Conservation (phyloP, 2,797 vertebrate species). For the Gila robusta region DNA sequence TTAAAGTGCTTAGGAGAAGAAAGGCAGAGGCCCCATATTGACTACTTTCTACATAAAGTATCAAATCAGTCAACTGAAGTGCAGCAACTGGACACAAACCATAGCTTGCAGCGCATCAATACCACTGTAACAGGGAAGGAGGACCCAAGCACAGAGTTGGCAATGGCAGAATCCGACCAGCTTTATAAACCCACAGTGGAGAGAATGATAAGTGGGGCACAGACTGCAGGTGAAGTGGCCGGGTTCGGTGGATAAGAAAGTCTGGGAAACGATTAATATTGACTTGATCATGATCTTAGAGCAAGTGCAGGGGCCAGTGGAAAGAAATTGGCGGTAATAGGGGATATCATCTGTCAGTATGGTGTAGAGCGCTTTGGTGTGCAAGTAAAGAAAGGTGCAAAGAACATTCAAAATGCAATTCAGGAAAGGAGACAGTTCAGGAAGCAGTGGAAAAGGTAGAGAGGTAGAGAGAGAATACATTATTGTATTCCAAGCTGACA, state of each 20-base stretch:
- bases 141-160: background rate
- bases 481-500: too few species aligned
- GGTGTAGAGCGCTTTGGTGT: background rate
- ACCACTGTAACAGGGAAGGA: background rate
- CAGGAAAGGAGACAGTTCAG: background rate
- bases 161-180: background rate
- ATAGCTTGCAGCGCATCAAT: background rate
- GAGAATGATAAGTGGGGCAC: background rate
- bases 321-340: conserved; percentile 6
- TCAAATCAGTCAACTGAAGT: conserved; percentile 28
- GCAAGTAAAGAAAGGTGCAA: background rate
- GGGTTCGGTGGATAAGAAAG: background rate
- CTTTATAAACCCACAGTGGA: background rate
- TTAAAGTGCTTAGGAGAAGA: too few species aligned
- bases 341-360: background rate
- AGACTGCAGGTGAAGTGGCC: conserved; percentile 29
- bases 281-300: background rate
- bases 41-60: background rate
- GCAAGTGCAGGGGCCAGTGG: background rate
- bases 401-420: background rate
- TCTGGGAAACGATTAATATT: background rate
- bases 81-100: background rate
- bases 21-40: too few species aligned
- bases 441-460: background rate
- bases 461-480: too few species aligned